Conservation (phyloP, 2,888 invertebrate genomes). For the Caenorhabditis sulstoni region DNA sequence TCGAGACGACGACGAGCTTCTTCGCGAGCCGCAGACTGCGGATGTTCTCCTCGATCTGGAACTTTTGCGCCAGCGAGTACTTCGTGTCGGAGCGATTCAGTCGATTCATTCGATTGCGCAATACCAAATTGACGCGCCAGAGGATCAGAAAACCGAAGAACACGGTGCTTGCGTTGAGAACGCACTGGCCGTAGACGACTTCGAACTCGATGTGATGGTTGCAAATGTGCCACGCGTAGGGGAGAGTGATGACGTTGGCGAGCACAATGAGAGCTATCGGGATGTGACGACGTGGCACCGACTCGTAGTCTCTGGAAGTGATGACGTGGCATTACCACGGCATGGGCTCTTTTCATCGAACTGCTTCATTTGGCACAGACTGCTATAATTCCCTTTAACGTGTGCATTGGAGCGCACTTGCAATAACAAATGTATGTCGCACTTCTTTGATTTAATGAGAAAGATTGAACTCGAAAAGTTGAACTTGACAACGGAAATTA, state of each 20-base stretch:
- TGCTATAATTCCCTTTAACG: no score
- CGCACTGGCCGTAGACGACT: no score
- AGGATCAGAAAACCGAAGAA: background rate
- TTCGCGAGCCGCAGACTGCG: conserved; percentile 32
- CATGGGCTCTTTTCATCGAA: no score
- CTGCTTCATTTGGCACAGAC: no score
- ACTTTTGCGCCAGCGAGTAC: conserved; percentile 34
- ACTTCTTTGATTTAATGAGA: no score
- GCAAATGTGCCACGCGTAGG: conserved; percentile 16
- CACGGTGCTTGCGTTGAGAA: no score
- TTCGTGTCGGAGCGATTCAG: conserved; percentile 15
- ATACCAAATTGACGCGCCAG: conserved; percentile 18
- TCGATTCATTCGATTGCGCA: conserved; percentile 2
- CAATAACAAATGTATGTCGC: no score
- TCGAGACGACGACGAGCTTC: conserved; percentile 7
- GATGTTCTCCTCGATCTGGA: conserved; percentile 33
- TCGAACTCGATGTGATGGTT: no score
- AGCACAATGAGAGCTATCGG: conserved; percentile 4
- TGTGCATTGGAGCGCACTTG: no score
- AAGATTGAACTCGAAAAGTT: conserved; percentile 2
- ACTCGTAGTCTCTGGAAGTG: conserved; percentile 8
- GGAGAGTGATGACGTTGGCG: conserved; percentile 20
- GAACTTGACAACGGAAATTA: conserved; percentile 21
- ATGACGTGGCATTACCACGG: no score
- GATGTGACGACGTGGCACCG: conserved; percentile 37